Base-by-base conservation (phyloP, 1,140 invertebrate species). In the Drosophila equinoxialis region DNA sequence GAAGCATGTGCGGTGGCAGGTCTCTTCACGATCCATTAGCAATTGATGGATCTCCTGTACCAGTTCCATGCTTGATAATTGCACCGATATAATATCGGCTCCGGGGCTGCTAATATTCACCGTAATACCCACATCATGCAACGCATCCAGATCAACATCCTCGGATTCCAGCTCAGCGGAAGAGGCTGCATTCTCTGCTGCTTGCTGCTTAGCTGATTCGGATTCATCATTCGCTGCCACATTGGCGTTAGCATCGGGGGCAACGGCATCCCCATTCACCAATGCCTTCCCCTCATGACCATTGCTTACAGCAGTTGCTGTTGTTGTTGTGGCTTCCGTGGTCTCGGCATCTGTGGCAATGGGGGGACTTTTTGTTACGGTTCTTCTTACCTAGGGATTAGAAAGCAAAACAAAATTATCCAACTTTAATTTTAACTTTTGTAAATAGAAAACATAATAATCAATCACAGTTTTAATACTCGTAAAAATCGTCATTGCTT, bases 21-120 rank as follows among this genome's bases (percentile, higher is more conserved):
- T 99, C 90, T 99, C 98, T 92, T 99, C 98, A 37, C 98, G 94
- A 91, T 99, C 98, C 97, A 99, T 99, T 7, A 99, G 93, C 59
- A 99, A 93, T 93, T 99, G 98, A 92, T 99, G 98, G 60, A 99
- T 99, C 94, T 99, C 99, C 94, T 99, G 98, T 0, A 99, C 98
- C 42, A 99, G 93, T 92, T 99, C 98, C 96, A 98, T 98, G 90
- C 97, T 98, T 11, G 98, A 99, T 2, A 99, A 96, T 93, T 98
- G 97, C 87, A 99, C 97, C 89, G 98, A 97, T 92, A 99, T 96
- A 4, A 96, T 94, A 80, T 99, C 98, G 5, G 96, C 94, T 8
- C 97, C 97, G 8, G 98, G 97, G 73, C 96, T 96, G 41, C 96
- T 94, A 76, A 99, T 98, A 93, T 98, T 97, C 1, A 99, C 96